These are phyloP conservation scores for Sebastes schlegelii DNA, from an alignment of 2,113 vertebrate species.

Conservation along the genomic window DNA sequence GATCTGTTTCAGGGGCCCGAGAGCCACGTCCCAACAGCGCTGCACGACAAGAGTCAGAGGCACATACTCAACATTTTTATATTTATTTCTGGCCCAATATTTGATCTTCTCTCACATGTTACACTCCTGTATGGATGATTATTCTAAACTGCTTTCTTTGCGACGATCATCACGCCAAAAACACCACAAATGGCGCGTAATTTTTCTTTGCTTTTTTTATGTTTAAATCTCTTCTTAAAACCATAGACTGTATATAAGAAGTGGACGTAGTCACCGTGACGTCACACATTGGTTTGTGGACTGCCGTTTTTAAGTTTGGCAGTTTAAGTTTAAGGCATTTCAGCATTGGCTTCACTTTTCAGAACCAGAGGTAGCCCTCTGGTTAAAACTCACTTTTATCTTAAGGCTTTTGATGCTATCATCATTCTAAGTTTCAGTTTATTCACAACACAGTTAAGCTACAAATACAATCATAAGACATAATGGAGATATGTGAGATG, in stretches of 20 bases:
- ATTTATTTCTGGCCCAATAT: background rate
- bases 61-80: background rate
- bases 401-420: no score
- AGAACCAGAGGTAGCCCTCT: no score
- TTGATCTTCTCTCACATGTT: background rate
- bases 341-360: no score
- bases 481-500: no score
- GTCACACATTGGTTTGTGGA: no score
- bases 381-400: background rate
- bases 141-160: background rate
- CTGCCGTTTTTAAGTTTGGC: no score
- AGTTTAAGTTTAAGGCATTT: no score
- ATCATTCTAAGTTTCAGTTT: no score
- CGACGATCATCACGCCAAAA: background rate
- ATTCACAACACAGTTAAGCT: no score
- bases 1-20: constrained; percentile 97
- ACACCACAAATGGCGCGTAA: background rate
- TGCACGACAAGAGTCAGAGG: constrained; percentile 55
- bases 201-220: background rate
- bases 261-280: no score
- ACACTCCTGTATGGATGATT: background rate
- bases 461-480: no score
- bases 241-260: no score
- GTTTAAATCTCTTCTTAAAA: background rate
- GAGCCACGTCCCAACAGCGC: constrained; percentile 97